Conservation (phyloP, 2,797 vertebrate species). For the Craterocephalus amniculus region DNA sequence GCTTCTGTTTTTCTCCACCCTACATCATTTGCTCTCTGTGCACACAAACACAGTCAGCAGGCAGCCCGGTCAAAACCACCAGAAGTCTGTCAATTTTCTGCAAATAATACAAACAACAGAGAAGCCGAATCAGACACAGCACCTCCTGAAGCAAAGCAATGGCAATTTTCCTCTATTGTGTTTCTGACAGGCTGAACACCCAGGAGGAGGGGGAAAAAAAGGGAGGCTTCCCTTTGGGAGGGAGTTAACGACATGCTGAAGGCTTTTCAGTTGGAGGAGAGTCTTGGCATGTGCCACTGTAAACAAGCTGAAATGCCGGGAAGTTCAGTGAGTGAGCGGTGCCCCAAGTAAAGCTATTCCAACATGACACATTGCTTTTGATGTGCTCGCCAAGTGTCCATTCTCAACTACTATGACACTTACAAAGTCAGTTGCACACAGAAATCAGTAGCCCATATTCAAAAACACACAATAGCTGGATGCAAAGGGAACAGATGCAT, state of each 20-base stretch:
- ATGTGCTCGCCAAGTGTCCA: slow-evolving; percentile 56
- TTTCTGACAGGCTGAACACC: slow-evolving; percentile 64
- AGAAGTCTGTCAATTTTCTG: slow-evolving; percentile 60
- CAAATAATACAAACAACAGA: slow-evolving; percentile 46
- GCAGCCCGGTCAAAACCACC: slow-evolving; percentile 37
- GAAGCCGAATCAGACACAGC: slow-evolving; percentile 53
- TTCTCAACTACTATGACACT: slow-evolving; percentile 50
- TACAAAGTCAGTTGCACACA: slow-evolving; percentile 23
- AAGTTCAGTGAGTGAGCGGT: slow-evolving; percentile 60
- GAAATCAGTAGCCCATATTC: slow-evolving; percentile 21
- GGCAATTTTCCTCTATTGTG: slow-evolving; percentile 70
- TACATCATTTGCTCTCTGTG: slow-evolving; percentile 14
- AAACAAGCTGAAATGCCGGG: slow-evolving; percentile 73
- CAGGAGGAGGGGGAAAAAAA: slow-evolving; percentile 36
- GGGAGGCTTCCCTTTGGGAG: slow-evolving; percentile 67
- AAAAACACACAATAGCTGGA: slow-evolving; percentile 18
- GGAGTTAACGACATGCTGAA: slow-evolving; percentile 71
- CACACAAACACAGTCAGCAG: slow-evolving; percentile 26
- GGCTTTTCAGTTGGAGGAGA: slow-evolving; percentile 69
- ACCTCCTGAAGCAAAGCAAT: slow-evolving; percentile 64
- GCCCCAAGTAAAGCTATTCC: slow-evolving; percentile 60
- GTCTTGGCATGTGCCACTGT: slow-evolving; percentile 72
- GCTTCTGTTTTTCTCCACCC: slow-evolving; percentile 32
- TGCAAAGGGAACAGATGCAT: slow-evolving; percentile 10
- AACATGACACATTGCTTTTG: slow-evolving; percentile 54